A percentile compares a stretch with the other conserved stretches of the same genome.
Conservation (phyloP, 92 coral and sea anemone species). For the Porites lobata region DNA sequence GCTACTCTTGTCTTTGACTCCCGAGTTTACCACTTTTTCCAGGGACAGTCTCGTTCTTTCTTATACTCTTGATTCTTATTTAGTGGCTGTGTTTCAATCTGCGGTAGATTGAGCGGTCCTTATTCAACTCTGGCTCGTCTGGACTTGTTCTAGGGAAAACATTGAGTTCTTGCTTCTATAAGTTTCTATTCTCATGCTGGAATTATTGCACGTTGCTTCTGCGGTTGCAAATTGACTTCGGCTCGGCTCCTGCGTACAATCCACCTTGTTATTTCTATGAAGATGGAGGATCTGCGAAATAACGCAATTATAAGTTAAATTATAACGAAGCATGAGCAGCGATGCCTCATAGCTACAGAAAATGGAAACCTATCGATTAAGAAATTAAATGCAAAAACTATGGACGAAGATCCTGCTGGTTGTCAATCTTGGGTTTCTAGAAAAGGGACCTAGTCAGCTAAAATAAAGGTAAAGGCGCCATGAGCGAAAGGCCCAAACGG, state of each 20-base stretch:
- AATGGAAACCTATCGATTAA: too few relatives aligned
- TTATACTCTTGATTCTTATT: background rate
- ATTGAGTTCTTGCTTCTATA: background rate
- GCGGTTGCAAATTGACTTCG: background rate
- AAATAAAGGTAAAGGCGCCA: too few relatives aligned
- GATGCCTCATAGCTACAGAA: too few relatives aligned
- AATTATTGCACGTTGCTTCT: background rate
- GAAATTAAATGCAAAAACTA: too few relatives aligned
- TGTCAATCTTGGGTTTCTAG: too few relatives aligned
- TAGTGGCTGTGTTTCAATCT: background rate
- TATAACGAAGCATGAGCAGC: too few relatives aligned
- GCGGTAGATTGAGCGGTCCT: background rate
- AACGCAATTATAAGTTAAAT: background rate
- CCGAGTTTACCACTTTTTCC: too few relatives aligned
- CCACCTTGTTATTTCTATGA: slow-evolving; percentile 22
- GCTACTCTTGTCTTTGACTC: background rate
- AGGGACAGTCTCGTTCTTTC: too few relatives aligned
- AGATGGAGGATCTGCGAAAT: slow-evolving; percentile 38
- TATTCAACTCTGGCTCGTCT: background rate
- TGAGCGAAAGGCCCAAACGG: too few relatives aligned
- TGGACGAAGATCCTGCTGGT: too few relatives aligned
- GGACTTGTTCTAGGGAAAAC: background rate
- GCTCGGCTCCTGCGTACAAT: background rate
- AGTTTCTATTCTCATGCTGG: slow-evolving; percentile 21
- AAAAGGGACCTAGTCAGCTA: too few relatives aligned